These are phyloP conservation scores for Plusia festucae DNA, from an alignment of 2,888 invertebrate species.

Conservation along the genomic window DNA sequence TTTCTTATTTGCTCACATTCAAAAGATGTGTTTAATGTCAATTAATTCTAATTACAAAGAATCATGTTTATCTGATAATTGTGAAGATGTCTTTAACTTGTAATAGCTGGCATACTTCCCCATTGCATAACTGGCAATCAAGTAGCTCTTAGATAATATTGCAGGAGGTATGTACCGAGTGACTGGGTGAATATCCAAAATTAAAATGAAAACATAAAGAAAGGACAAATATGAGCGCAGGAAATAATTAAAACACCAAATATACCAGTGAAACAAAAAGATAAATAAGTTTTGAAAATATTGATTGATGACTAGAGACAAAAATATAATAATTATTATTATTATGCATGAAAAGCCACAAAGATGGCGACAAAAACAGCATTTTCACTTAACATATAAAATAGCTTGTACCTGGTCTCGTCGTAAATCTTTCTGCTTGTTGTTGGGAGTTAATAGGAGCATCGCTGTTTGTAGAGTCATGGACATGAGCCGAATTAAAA, in stretches of 20 bases:
- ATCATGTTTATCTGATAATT: too few species aligned
- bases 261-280: too few species aligned
- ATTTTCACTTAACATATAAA: background rate
- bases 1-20: too few species aligned
- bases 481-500: constrained; percentile 75
- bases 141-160: background rate
- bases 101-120: too few species aligned
- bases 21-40: too few species aligned
- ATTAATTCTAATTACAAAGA: too few species aligned
- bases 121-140: background rate
- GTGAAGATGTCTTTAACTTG: too few species aligned
- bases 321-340: too few species aligned
- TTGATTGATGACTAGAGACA: too few species aligned
- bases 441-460: constrained; percentile 45
- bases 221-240: background rate
- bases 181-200: constrained; percentile 7
- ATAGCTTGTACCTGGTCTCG: constrained; percentile 44
- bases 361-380: background rate
- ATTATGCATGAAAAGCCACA: too few species aligned
- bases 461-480: constrained; percentile 52
- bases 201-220: background rate
- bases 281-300: too few species aligned
- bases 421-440: constrained; percentile 67
- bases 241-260: background rate
- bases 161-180: background rate